A percentile compares a stretch with the other conserved stretches of the same genome.
Conservation (phyloP, 2,797 vertebrate genomes). For the Hypotaenidia okinawae region DNA sequence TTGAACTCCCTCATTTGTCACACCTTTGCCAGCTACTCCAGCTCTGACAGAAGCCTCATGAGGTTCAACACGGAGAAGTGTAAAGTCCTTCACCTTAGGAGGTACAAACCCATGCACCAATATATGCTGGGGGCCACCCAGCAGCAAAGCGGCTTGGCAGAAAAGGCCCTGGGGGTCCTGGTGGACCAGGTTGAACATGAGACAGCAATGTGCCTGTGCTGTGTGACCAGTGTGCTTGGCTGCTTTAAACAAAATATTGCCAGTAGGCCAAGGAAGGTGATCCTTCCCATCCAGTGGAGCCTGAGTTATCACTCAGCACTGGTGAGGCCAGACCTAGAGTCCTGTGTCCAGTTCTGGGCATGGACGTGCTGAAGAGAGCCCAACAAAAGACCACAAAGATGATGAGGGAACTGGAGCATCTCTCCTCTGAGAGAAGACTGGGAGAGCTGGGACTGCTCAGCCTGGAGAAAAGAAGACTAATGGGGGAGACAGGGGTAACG, state of each 20-base stretch:
- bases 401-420: neutral
- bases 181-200: accelerated
- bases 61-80: neutral
- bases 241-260: neutral
- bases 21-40: neutral
- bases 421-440: neutral
- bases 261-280: neutral
- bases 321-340: neutral
- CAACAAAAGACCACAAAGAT: neutral
- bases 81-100: neutral
- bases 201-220: accelerated
- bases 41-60: neutral
- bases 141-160: neutral
- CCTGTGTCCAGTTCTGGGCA: neutral
- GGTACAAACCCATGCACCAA: neutral
- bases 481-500: no score
- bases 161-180: neutral
- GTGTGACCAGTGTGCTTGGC: neutral
- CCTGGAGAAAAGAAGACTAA: neutral
- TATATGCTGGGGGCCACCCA: neutral
- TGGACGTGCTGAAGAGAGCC: neutral
- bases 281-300: neutral
- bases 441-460: neutral
- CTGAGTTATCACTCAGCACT: neutral
- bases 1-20: accelerated